phyloP scores from a whole-genome alignment of 1,140 invertebrate genomes.

The Laodelphax striatellus region DNA sequence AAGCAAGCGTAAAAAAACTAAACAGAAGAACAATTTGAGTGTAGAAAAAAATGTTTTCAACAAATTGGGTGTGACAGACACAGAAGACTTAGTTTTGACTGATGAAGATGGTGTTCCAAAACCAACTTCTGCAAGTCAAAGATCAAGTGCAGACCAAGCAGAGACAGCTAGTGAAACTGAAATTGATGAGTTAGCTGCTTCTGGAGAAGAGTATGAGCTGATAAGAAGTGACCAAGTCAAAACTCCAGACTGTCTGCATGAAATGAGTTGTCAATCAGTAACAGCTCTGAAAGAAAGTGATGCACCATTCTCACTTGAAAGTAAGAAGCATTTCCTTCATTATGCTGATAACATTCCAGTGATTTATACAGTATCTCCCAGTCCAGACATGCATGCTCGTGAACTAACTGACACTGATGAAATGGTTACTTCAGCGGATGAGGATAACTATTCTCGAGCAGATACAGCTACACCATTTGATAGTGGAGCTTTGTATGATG shows the following conservation, averaged over 20 bases:
- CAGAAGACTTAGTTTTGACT: conserved; percentile 39
- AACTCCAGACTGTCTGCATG: conserved; percentile 25
- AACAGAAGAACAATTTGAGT: conserved; percentile 2
- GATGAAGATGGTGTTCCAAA: conserved; percentile 26
- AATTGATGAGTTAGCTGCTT: conserved; percentile 25
- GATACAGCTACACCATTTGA: conserved; percentile 24
- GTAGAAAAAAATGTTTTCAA: conserved; percentile 2
- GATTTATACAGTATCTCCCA: conserved; percentile 16
- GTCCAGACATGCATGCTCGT: conserved; percentile 15
- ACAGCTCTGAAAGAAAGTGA: conserved; percentile 24
- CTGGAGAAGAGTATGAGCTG: conserved; percentile 25
- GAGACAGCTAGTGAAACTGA: conserved; percentile 16
- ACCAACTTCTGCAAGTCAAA: background rate
- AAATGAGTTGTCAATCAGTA: conserved; percentile 23
- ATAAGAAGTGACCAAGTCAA: conserved; percentile 13
- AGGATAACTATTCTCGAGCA: conserved; percentile 25
- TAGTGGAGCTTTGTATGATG: conserved; percentile 23
- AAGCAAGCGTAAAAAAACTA: conserved; percentile 15
- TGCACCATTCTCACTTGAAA: conserved; percentile 22
- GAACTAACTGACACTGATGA: conserved; percentile 40
- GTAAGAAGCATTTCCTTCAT: conserved; percentile 11
- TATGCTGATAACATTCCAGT: conserved; percentile 7
- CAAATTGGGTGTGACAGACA: conserved; percentile 31
- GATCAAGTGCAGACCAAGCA: background rate
- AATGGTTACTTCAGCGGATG: conserved; percentile 37